These are phyloP conservation scores for Steinernema scapterisci DNA, from an alignment of 2,888 invertebrate genomes.

Conservation along the genomic window DNA sequence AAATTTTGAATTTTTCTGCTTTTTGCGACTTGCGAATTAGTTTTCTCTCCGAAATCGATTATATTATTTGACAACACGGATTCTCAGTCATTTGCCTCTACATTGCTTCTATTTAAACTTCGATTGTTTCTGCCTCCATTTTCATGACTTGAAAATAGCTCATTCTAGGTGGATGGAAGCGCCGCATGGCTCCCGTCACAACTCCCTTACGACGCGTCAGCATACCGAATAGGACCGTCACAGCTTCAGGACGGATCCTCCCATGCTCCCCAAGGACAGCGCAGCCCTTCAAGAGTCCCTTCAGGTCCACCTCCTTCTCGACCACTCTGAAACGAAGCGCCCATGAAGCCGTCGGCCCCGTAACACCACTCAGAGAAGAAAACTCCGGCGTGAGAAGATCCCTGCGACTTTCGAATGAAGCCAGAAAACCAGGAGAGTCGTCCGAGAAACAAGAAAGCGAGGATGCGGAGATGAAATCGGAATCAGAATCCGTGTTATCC, in stretches of 20 bases:
- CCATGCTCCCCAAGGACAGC: neutral
- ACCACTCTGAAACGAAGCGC: neutral
- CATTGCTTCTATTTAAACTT: no score
- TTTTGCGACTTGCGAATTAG: no score
- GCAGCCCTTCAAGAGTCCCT: conserved; percentile 24
- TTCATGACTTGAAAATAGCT: no score
- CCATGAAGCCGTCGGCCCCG: neutral
- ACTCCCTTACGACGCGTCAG: neutral
- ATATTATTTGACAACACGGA: no score
- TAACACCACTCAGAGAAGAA: neutral
- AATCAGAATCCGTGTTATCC: no score
- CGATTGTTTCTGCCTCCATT: no score
- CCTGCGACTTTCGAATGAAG: neutral
- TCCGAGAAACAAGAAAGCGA: neutral
- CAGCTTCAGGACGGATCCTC: neutral
- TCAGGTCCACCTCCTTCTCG: neutral
- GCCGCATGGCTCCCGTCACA: conserved; percentile 5
- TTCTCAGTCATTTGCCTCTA: no score
- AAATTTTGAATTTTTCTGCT: no score
- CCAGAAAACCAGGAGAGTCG: neutral
- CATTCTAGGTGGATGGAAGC: no score
- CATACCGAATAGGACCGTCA: neutral
- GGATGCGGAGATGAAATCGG: no score
- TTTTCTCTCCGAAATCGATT: no score
- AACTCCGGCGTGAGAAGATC: neutral